Evolutionary conservation across 2,888 invertebrate genomes (phyloP).

Genomic region (Troides helena): DNA sequence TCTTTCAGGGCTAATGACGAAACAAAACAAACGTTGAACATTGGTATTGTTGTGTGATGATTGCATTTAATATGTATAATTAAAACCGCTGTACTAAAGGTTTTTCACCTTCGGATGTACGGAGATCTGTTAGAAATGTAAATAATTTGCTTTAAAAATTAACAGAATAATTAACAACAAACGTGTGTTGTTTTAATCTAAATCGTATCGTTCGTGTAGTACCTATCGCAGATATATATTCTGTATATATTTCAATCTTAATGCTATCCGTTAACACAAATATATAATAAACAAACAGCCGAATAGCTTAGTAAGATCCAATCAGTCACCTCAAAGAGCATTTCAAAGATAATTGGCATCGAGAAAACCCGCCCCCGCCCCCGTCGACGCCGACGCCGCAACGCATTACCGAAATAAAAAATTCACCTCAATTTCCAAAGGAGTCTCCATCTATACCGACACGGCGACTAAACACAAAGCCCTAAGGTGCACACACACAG

Average conservation of each 20-base stretch:
- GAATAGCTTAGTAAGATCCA: conserved; percentile 44
- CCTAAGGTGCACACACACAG: conserved; percentile 53
- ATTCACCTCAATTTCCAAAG: conserved; percentile 66
- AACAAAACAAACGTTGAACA: too few species aligned
- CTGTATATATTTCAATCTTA: background rate
- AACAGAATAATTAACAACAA: too few species aligned
- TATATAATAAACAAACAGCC: background rate
- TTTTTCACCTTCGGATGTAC: too few species aligned
- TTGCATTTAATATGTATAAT: too few species aligned
- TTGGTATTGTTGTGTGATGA: too few species aligned
- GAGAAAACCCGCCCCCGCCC: conserved; percentile 44
- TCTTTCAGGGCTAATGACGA: too few species aligned
- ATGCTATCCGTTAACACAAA: background rate
- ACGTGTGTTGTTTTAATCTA: too few species aligned
- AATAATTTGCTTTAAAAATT: too few species aligned
- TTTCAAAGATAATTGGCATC: conserved; percentile 63
- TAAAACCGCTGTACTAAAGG: too few species aligned
- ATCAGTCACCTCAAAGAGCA: conserved; percentile 68
- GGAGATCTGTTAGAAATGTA: too few species aligned
- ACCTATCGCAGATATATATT: too few species aligned
- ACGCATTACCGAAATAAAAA: conserved; percentile 76
- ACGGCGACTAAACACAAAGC: conserved; percentile 70
- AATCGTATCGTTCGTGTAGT: too few species aligned
- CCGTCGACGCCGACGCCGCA: conserved; percentile 38
- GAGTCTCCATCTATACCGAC: conserved; percentile 67